phyloP scores from a whole-genome alignment of 2,113 vertebrate genomes.

The Eleginops maclovinus region DNA sequence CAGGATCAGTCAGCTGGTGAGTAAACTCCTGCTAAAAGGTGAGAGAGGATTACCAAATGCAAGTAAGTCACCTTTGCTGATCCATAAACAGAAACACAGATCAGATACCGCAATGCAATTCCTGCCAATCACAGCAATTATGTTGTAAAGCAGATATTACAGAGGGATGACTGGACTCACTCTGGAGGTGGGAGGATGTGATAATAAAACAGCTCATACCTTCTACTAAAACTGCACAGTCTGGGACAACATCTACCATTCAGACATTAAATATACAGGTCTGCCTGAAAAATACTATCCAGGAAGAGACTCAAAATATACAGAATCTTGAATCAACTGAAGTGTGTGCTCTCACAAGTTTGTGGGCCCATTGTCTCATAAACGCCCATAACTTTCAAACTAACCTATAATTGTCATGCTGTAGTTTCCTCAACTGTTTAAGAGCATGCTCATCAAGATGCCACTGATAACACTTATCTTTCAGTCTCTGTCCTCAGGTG shows the following conservation, averaged over 20 bases:
- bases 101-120: neutral
- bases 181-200: neutral
- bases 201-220: neutral
- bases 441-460: neutral
- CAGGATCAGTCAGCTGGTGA: neutral
- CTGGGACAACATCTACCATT: neutral
- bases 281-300: neutral
- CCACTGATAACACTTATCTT: neutral
- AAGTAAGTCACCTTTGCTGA: constrained; percentile 4
- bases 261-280: neutral
- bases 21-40: neutral
- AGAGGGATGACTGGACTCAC: constrained; percentile 2
- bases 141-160: constrained; percentile 61
- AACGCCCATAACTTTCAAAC: too few relatives aligned
- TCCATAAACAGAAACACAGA: constrained; percentile 30
- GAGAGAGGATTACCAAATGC: constrained; percentile 7
- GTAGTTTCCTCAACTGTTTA: neutral
- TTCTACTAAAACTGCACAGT: too few relatives aligned
- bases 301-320: too few relatives aligned
- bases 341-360: too few relatives aligned
- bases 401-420: neutral
- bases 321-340: too few relatives aligned
- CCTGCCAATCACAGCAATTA: constrained; percentile 48
- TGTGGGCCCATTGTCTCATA: too few relatives aligned
- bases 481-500: neutral